A percentile compares a stretch with the other conserved stretches of the same genome.
Evolutionary conservation across 2,113 vertebrate species (phyloP).

Genomic region (Myiozetetes cayanensis): DNA sequence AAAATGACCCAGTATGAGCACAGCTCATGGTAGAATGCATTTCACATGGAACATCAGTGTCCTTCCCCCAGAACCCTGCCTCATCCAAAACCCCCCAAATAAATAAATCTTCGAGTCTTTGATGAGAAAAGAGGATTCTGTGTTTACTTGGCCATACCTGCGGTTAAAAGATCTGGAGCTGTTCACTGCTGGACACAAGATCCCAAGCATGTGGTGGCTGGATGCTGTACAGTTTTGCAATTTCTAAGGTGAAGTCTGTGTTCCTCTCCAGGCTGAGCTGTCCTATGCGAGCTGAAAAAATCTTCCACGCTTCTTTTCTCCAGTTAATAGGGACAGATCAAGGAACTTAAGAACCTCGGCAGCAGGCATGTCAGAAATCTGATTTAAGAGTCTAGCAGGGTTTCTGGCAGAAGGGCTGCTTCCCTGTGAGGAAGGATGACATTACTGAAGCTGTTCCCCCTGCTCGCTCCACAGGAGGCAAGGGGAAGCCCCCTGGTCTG

Average conservation of each 20-base stretch:
- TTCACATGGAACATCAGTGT: too few relatives aligned
- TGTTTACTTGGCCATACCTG: neutral
- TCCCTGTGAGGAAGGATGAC: neutral
- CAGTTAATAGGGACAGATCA: neutral
- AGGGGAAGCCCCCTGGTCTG: neutral
- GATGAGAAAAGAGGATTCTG: neutral
- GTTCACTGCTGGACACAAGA: neutral
- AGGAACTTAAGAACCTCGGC: neutral
- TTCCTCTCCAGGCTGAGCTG: neutral
- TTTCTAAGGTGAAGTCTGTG: neutral
- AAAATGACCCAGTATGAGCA: too few relatives aligned
- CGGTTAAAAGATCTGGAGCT: neutral
- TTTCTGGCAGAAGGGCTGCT: conserved; percentile 15
- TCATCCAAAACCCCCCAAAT: too few relatives aligned
- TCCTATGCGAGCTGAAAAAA: neutral
- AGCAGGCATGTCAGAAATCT: neutral
- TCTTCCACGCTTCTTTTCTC: neutral
- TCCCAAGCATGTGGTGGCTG: accelerated
- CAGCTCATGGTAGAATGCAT: too few relatives aligned
- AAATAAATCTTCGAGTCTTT: neutral
- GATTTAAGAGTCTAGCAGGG: neutral
- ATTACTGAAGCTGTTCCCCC: conserved; percentile 41
- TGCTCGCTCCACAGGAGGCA: neutral
- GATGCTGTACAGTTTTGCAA: neutral
- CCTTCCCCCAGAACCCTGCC: too few relatives aligned